Evolutionary conservation across 2,888 invertebrate species (phyloP).

Genomic region (Andrena camellia): DNA sequence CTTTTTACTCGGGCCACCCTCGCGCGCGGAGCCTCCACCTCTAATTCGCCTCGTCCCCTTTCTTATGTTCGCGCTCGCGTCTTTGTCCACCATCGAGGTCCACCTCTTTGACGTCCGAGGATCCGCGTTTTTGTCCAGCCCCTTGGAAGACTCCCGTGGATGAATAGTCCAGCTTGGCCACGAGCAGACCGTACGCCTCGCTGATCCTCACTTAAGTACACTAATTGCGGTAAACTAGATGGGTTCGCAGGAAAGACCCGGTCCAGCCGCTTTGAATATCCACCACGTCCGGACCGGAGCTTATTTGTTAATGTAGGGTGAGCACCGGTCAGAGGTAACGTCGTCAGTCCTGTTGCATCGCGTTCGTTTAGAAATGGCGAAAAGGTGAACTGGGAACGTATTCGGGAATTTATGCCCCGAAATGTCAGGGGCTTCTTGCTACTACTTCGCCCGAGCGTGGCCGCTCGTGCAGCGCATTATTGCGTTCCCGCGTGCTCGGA

Average conservation of each 20-base stretch:
- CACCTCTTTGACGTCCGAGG: conserved; percentile 46
- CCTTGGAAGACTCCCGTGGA: conserved; percentile 2
- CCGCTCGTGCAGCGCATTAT: conserved; percentile 5
- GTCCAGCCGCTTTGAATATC: conserved; percentile 1
- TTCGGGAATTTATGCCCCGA: too few relatives aligned
- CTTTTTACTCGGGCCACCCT: conserved; percentile 67
- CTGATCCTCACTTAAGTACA: conserved; percentile 34
- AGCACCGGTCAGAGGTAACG: background rate
- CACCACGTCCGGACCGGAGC: background rate
- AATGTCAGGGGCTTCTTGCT: background rate
- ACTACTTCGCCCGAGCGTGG: background rate
- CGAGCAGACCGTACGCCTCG: conserved; percentile 11
- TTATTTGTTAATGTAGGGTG: conserved; percentile 14
- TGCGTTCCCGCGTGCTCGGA: conserved; percentile 17
- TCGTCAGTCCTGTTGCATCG: too few relatives aligned
- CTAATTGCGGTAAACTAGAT: conserved; percentile 58
- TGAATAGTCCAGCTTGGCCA: conserved; percentile 14
- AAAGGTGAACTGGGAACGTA: too few relatives aligned
- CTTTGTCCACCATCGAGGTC: conserved; percentile 21
- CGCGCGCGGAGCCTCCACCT: conserved; percentile 32
- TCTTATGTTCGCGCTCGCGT: conserved; percentile 19
- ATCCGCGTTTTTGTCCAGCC: conserved; percentile 39
- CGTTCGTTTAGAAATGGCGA: too few relatives aligned
- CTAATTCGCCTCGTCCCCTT: conserved; percentile 36
- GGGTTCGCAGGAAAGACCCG: background rate